A percentile compares a stretch with the other conserved stretches of the same genome.
Conservation (phyloP, 2,797 vertebrate species). For the Ispidina picta region DNA sequence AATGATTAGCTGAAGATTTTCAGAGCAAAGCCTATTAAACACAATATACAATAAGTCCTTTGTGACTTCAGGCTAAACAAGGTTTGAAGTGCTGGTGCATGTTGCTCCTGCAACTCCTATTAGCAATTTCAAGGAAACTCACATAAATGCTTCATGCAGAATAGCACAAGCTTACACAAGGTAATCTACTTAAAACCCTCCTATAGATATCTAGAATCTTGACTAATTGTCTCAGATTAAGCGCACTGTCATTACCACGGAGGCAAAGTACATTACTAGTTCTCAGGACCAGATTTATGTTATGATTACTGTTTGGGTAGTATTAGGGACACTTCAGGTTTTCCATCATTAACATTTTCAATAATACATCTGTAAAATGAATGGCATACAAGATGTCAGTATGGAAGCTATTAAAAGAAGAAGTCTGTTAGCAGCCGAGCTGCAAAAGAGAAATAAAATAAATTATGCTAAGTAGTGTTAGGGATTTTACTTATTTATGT, state of each 20-base stretch:
- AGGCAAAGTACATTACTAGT: background rate
- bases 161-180: background rate
- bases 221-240: background rate
- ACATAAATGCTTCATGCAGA: background rate
- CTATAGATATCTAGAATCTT: background rate
- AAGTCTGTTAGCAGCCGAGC: background rate
- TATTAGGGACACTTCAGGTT: background rate
- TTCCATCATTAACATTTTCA: background rate
- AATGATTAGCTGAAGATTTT: conserved; percentile 39
- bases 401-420: background rate
- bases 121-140: conserved; percentile 35
- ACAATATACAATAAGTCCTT: conserved; percentile 58
- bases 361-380: background rate
- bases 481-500: background rate
- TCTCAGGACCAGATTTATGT: background rate
- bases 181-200: background rate
- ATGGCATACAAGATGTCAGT: background rate
- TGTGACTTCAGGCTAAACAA: conserved; percentile 62
- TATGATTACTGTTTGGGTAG: background rate
- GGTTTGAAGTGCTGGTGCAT: conserved; percentile 43
- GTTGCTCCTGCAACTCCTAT: background rate
- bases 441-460: conserved; percentile 2
- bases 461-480: background rate
- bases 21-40: conserved; percentile 62
- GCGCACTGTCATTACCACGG: background rate